phyloP scores from a whole-genome alignment of 2,797 vertebrate species.

The Champsocephalus esox region DNA sequence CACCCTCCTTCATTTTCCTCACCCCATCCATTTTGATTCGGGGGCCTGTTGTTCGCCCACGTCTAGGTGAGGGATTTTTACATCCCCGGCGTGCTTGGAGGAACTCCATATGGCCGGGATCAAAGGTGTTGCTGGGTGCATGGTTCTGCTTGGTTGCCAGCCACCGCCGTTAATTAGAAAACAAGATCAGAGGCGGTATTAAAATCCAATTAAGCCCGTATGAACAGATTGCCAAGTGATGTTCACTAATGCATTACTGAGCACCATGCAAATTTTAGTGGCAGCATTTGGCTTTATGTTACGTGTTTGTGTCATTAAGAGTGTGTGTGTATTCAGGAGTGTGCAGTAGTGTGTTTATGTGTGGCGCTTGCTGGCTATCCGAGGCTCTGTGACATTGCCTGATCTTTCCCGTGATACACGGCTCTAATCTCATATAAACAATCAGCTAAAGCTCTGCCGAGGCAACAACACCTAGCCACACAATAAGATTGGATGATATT shows the following conservation, averaged over 20 bases:
- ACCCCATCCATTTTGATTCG: constrained; percentile 78
- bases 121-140: constrained; percentile 90
- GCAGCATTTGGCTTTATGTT: constrained; percentile 86
- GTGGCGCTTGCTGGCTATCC: constrained; percentile 74
- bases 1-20: constrained; percentile 66
- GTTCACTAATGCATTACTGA: constrained; percentile 99
- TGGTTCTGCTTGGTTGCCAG: constrained; percentile 89
- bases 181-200: constrained; percentile 91
- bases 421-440: constrained; percentile 82
- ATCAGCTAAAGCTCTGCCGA: constrained; percentile 79
- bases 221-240: constrained; percentile 99
- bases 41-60: constrained; percentile 82
- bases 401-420: constrained; percentile 79
- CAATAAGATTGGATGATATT: constrained; percentile 81
- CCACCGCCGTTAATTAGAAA: constrained; percentile 90
- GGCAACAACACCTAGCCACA: constrained; percentile 78
- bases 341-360: constrained; percentile 51
- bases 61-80: constrained; percentile 86
- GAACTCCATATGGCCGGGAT: constrained; percentile 90
- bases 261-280: constrained; percentile 99
- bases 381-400: constrained; percentile 79
- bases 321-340: constrained; percentile 50
- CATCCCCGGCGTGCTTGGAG: constrained; percentile 85
- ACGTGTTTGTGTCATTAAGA: constrained; percentile 81
- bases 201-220: constrained; percentile 92